Evolutionary conservation across 2,113 vertebrate genomes (phyloP).

Genomic region (Vireo altiloquus): DNA sequence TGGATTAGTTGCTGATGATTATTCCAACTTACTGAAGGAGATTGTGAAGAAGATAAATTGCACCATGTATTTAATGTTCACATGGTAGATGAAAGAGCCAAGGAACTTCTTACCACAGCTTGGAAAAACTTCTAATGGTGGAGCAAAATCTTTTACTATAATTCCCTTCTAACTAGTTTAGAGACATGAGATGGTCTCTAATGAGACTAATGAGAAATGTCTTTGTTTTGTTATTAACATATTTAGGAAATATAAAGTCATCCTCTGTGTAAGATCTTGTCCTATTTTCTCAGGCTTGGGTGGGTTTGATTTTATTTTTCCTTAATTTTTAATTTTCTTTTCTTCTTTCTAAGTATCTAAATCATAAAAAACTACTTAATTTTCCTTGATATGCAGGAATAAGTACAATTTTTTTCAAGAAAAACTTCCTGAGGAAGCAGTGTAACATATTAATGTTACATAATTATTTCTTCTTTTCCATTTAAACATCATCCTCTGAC

Average conservation of each 20-base stretch:
- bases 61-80: neutral
- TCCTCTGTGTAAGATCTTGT: neutral
- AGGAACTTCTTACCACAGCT: neutral
- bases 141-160: neutral
- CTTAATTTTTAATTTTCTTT: neutral
- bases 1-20: neutral
- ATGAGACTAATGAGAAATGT: neutral
- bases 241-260: neutral
- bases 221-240: too few species aligned
- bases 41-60: neutral
- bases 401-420: neutral
- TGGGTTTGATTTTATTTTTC: fast-evolving
- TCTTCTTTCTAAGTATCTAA: neutral
- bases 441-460: neutral
- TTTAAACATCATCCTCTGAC: neutral
- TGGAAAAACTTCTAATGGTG: neutral
- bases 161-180: neutral
- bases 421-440: neutral
- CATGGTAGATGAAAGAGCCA: neutral
- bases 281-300: neutral
- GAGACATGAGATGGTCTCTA: neutral
- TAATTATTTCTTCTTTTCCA: neutral
- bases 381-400: neutral
- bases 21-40: neutral
- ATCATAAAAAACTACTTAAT: neutral